phyloP scores from a whole-genome alignment of 64 coral and sea anemone species.

The Acropora tenuis region DNA sequence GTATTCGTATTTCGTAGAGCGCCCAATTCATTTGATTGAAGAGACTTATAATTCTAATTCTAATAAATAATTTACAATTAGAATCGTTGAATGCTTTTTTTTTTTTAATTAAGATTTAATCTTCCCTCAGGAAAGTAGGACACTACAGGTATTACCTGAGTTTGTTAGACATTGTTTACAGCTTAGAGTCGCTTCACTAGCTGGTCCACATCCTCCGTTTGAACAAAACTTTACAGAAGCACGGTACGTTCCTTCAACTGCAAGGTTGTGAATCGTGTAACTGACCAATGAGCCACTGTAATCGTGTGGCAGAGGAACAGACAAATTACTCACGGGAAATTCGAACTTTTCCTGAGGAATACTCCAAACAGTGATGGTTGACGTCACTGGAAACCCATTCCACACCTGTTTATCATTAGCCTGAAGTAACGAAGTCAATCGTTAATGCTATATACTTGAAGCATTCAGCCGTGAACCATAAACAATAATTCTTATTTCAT shows the following conservation, averaged over 20 bases:
- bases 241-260: not conserved
- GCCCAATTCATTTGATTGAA: too few species aligned
- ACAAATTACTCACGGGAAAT: not conserved
- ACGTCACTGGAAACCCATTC: slow-evolving; percentile 1
- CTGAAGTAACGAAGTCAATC: not conserved
- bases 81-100: too few species aligned
- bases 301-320: not conserved
- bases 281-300: slow-evolving; percentile 22
- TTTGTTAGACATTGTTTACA: slow-evolving; percentile 1
- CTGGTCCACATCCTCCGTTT: slow-evolving; percentile 28
- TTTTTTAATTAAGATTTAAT: not conserved
- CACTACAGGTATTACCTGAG: not conserved
- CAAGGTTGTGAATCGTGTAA: not conserved
- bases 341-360: not conserved
- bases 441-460: too few species aligned
- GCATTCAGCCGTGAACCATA: too few species aligned
- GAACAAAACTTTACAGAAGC: slow-evolving; percentile 15
- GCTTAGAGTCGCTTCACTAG: not conserved
- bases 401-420: not conserved
- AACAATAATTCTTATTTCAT: too few species aligned
- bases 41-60: too few species aligned
- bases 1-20: too few species aligned
- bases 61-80: too few species aligned
- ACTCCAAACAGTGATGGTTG: not conserved
- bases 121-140: not conserved